Conservation (phyloP, 2,888 invertebrate genomes). For the Norana najaformis region DNA sequence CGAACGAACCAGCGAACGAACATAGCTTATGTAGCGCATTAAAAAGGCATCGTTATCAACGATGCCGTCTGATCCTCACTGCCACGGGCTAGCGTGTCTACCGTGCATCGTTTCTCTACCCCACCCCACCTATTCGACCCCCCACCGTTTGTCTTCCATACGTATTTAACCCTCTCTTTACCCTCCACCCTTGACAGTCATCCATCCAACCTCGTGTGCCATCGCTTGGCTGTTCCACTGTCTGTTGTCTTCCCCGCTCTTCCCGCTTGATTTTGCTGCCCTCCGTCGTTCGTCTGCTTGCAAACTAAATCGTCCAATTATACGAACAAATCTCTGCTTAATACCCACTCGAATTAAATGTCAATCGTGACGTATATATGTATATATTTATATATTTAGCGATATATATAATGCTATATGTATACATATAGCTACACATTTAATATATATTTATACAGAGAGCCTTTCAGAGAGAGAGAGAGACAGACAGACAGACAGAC, state of each 20-base stretch:
- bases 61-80: not conserved
- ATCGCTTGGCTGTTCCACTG: not conserved
- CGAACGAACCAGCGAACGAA: not conserved
- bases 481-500: not conserved
- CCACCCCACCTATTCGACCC: not conserved
- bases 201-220: not conserved
- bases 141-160: not conserved
- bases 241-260: not conserved
- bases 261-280: not conserved
- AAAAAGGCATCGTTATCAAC: not conserved
- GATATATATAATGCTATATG: too few relatives aligned
- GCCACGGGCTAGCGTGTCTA: not conserved
- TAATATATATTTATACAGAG: too few relatives aligned
- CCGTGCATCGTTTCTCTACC: not conserved
- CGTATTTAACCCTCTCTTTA: not conserved
- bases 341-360: slow-evolving; percentile 1
- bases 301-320: slow-evolving; percentile 13
- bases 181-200: not conserved
- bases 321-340: not conserved
- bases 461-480: slow-evolving; percentile 8
- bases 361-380: not conserved
- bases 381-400: too few relatives aligned
- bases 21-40: not conserved
- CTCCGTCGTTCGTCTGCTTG: not conserved
- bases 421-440: not conserved